Evolutionary conservation across 1,140 invertebrate genomes (phyloP).

Genomic region (Lethrus apterus): DNA sequence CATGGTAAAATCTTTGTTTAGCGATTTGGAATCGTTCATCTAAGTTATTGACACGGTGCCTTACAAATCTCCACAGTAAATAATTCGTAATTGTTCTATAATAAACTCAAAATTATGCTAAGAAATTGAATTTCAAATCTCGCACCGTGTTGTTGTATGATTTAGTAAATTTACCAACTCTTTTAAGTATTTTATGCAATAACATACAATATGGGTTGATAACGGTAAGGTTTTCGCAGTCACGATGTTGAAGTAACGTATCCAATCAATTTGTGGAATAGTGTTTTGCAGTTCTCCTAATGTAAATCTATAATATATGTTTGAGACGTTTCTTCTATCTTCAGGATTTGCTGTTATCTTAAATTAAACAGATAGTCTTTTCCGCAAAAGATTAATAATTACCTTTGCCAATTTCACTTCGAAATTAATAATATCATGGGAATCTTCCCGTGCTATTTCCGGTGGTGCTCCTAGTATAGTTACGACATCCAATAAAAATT

Average conservation of each 20-base stretch:
- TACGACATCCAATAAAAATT: conserved; percentile 65
- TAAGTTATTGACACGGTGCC: conserved; percentile 77
- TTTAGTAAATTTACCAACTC: conserved; percentile 43
- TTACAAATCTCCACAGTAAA: conserved; percentile 79
- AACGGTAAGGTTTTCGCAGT: conserved; percentile 51
- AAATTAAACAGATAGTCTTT: too few relatives aligned
- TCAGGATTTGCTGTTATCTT: conserved; percentile 77
- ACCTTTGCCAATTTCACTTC: conserved; percentile 72
- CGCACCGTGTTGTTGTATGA: conserved; percentile 39
- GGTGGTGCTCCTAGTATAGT: conserved; percentile 57
- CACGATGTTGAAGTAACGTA: conserved; percentile 61
- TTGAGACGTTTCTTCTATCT: conserved; percentile 69
- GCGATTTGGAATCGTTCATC: conserved; percentile 68
- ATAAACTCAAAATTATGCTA: conserved; percentile 27
- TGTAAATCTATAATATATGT: conserved; percentile 72
- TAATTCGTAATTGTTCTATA: conserved; percentile 62
- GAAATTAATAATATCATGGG: conserved; percentile 70
- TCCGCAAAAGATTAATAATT: too few relatives aligned
- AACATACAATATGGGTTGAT: conserved; percentile 63
- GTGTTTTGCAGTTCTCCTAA: conserved; percentile 57
- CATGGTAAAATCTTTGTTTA: conserved; percentile 63
- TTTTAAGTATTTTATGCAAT: conserved; percentile 61
- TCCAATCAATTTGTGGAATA: conserved; percentile 75
- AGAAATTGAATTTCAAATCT: conserved; percentile 33
- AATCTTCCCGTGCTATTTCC: conserved; percentile 52